These are phyloP conservation scores for Syngnathus typhle DNA, from an alignment of 2,113 vertebrate genomes.

Conservation along the genomic window DNA sequence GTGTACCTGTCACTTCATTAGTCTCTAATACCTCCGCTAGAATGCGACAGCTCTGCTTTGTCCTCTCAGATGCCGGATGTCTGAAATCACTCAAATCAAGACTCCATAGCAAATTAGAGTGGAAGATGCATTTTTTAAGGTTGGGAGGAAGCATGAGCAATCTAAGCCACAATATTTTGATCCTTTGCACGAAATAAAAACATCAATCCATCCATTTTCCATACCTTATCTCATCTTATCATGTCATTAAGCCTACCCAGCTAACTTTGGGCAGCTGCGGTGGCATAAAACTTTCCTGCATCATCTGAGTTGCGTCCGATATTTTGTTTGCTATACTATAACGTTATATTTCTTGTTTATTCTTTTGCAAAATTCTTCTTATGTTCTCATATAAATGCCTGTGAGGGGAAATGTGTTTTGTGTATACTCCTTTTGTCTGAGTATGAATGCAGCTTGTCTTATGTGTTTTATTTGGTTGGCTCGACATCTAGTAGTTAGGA, in stretches of 20 bases:
- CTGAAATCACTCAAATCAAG: conserved; percentile 32
- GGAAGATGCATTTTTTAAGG: conserved; percentile 7
- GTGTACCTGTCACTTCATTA: conserved; percentile 64
- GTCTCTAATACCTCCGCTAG: conserved; percentile 50
- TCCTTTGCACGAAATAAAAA: not conserved
- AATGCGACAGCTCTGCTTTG: conserved; percentile 30
- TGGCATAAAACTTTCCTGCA: not conserved
- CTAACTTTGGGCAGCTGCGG: not conserved
- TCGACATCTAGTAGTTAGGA: not conserved
- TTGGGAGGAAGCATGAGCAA: conserved; percentile 1
- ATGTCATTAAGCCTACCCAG: not conserved
- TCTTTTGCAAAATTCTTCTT: conserved; percentile 3
- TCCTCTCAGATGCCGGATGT: conserved; percentile 33
- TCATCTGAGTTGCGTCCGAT: not conserved
- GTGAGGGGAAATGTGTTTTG: conserved; percentile 10
- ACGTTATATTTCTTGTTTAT: not conserved
- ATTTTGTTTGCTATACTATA: not conserved
- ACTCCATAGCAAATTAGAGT: conserved; percentile 25
- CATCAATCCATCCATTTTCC: not conserved
- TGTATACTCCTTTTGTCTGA: not conserved
- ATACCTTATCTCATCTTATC: not conserved
- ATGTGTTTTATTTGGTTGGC: not conserved
- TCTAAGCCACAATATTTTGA: not conserved
- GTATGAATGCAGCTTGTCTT: conserved; percentile 32
- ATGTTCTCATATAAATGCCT: not conserved